These are phyloP conservation scores for Salvator merianae DNA, from an alignment of 2,113 vertebrate genomes.

Conservation along the genomic window DNA sequence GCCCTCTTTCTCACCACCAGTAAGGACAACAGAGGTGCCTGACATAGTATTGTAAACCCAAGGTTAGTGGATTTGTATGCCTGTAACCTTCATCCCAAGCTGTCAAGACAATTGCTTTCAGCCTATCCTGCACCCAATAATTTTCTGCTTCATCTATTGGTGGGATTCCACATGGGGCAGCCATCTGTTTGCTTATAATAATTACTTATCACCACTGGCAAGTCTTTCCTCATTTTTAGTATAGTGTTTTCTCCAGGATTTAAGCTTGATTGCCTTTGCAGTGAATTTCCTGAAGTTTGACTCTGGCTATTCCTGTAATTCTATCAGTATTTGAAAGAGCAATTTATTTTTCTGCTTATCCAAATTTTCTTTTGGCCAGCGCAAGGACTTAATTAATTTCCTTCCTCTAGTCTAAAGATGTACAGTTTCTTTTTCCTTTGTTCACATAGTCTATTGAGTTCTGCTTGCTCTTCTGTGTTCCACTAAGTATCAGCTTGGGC, in stretches of 20 bases:
- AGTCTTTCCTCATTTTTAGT: conserved; percentile 36
- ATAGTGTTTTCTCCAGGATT: not conserved
- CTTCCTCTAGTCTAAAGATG: conserved; percentile 42
- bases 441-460: conserved; percentile 39
- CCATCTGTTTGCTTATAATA: not conserved
- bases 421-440: conserved; percentile 23
- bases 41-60: not conserved
- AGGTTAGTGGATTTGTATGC: not conserved
- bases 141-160: not conserved
- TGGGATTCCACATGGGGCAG: not conserved
- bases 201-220: not conserved
- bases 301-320: conserved; percentile 41
- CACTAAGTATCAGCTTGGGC: conserved; percentile 26
- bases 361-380: conserved; percentile 45
- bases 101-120: no score
- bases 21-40: no score
- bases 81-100: no score
- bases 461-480: conserved; percentile 22
- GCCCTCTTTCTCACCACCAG: no score
- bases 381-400: conserved; percentile 50
- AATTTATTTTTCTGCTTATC: conserved; percentile 62
- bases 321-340: conserved; percentile 44
- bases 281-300: conserved; percentile 25
- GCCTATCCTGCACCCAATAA: not conserved
- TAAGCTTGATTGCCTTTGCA: conserved; percentile 26